Conservation (phyloP, 2,113 vertebrate genomes). For the Psophia crepitans region DNA sequence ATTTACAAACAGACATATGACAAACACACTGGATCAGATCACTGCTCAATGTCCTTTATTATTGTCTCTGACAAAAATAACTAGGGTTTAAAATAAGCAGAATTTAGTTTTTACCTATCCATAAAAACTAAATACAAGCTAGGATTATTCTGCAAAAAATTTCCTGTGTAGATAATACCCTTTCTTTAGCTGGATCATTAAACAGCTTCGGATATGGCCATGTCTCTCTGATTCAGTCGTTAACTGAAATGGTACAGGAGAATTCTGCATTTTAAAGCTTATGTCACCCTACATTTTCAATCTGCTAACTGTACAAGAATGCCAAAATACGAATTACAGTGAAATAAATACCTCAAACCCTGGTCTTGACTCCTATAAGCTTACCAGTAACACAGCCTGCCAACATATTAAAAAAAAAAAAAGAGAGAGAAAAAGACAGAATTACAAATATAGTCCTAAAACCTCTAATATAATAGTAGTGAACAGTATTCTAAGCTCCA, state of each 20-base stretch:
- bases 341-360: background rate
- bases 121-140: background rate
- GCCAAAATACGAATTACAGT: background rate
- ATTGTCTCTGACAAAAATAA: background rate
- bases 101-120: background rate
- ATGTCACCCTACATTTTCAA: background rate
- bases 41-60: background rate
- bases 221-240: background rate
- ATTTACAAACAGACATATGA: background rate
- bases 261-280: background rate
- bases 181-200: background rate
- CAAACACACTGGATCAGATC: background rate
- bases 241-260: background rate
- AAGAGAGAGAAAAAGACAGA: background rate
- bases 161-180: background rate
- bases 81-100: background rate
- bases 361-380: background rate
- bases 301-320: background rate
- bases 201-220: background rate
- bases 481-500: background rate
- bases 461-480: fast-evolving
- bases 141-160: background rate
- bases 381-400: background rate
- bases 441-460: background rate
- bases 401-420: background rate